Conservation (phyloP, 2,888 invertebrate species). For the Hydroisotoma schaefferi region DNA sequence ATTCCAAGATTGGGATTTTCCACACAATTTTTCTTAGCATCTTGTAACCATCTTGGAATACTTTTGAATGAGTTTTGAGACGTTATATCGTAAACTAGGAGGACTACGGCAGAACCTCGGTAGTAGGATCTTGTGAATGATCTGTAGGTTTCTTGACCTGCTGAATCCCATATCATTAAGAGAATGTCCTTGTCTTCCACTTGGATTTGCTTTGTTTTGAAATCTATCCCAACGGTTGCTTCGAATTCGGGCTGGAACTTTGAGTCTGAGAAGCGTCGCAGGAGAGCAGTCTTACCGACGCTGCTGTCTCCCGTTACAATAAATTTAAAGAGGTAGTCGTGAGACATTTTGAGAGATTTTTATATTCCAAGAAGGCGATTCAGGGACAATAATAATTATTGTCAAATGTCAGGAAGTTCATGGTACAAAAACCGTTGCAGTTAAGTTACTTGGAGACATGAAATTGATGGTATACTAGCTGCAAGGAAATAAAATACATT, state of each 20-base stretch:
- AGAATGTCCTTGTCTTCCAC: slow-evolving; percentile 25
- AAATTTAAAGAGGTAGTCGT: slow-evolving; percentile 31
- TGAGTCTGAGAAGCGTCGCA: slow-evolving; percentile 25
- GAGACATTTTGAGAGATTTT: too few relatives aligned
- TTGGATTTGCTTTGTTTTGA: slow-evolving; percentile 21
- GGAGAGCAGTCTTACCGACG: slow-evolving; percentile 27
- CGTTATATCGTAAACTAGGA: slow-evolving; percentile 28
- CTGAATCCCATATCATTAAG: slow-evolving; percentile 28
- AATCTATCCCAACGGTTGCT: slow-evolving; percentile 31
- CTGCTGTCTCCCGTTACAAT: slow-evolving; percentile 25
- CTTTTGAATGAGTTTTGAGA: slow-evolving; percentile 18
- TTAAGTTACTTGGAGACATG: too few relatives aligned
- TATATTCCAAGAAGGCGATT: too few relatives aligned
- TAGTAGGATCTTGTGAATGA: slow-evolving; percentile 30
- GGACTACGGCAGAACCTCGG: slow-evolving; percentile 22
- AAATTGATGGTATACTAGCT: too few relatives aligned
- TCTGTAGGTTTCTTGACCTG: slow-evolving; percentile 26
- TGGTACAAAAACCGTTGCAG: too few relatives aligned
- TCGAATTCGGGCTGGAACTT: slow-evolving; percentile 23
- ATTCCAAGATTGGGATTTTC: slow-evolving; percentile 20
- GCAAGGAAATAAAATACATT: too few relatives aligned
- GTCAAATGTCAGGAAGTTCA: too few relatives aligned
- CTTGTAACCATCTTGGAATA: slow-evolving; percentile 18
- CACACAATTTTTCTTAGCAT: slow-evolving; percentile 14
- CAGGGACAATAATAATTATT: too few relatives aligned